Percentiles rank a stretch among this genome's conserved stretches.
These are phyloP conservation scores for Oreonectes daqikongensis DNA, from an alignment of 2,797 vertebrate species.

Conservation along the genomic window DNA sequence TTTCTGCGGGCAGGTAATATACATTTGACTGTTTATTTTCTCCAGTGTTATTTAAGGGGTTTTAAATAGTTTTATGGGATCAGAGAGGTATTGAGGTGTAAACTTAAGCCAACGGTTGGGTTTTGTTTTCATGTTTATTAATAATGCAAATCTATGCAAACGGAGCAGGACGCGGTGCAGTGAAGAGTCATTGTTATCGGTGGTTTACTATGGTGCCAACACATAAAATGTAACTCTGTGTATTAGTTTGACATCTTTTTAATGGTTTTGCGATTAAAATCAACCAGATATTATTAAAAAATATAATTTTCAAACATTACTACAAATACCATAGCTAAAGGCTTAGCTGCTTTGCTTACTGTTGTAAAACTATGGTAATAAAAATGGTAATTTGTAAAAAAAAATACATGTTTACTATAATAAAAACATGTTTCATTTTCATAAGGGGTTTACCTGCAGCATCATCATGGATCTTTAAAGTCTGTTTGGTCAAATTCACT, in stretches of 20 bases:
- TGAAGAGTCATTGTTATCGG: background rate
- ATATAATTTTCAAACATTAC: too few species aligned
- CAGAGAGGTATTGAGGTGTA: background rate
- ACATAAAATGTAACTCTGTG: background rate
- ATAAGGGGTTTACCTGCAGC: background rate
- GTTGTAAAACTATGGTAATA: too few species aligned
- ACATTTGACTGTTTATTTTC: background rate
- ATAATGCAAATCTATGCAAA: slow-evolving; percentile 25
- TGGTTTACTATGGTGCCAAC: background rate
- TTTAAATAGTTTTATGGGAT: background rate
- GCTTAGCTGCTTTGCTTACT: too few species aligned
- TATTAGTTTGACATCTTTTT: background rate
- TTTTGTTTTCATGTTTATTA: slow-evolving; percentile 9
- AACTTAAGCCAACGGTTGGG: background rate
- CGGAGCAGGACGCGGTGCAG: background rate
- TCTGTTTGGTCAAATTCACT: too few species aligned
- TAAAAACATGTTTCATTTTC: too few species aligned
- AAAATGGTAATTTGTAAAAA: too few species aligned
- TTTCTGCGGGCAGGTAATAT: too few species aligned
- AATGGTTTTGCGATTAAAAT: background rate
- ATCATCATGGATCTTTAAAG: background rate
- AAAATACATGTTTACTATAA: too few species aligned
- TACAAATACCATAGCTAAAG: too few species aligned
- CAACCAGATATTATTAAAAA: too few species aligned
- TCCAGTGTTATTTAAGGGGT: background rate